phyloP scores from a whole-genome alignment of 2,888 invertebrate genomes.

The Tribolium freemani region DNA sequence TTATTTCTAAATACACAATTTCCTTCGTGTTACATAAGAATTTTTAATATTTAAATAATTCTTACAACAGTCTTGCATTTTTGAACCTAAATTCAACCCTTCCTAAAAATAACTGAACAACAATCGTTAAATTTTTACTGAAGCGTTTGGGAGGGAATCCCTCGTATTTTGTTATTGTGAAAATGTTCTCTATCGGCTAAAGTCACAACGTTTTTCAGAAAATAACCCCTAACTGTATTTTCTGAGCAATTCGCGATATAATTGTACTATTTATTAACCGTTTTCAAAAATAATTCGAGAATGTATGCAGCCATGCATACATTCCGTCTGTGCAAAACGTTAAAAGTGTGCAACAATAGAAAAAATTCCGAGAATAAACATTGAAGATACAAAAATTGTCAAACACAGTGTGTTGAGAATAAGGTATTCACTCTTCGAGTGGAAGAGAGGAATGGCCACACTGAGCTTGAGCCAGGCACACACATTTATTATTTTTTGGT shows the following conservation, averaged over 20 bases:
- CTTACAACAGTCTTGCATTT: conserved; percentile 53
- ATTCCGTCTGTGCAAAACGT: conserved; percentile 26
- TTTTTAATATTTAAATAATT: conserved; percentile 38
- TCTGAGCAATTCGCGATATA: conserved; percentile 34
- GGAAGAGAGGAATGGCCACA: conserved; percentile 25
- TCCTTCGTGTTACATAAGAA: conserved; percentile 46
- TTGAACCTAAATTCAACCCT: conserved; percentile 11
- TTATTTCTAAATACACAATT: conserved; percentile 56
- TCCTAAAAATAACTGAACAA: conserved; percentile 22
- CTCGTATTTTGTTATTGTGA: conserved; percentile 7
- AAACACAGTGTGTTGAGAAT: conserved; percentile 36
- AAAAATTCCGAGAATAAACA: conserved; percentile 29
- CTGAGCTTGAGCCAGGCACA: conserved; percentile 45
- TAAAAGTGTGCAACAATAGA: conserved; percentile 36
- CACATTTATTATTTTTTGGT: conserved; percentile 38
- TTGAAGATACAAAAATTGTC: conserved; percentile 25
- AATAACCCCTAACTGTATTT: conserved; percentile 26
- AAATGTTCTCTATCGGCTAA: conserved; percentile 9
- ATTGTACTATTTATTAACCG: conserved; percentile 25
- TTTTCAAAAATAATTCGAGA: conserved; percentile 12
- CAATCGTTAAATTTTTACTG: conserved; percentile 7
- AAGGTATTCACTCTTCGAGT: neutral
- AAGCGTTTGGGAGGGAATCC: neutral
- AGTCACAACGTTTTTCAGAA: conserved; percentile 14
- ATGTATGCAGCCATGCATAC: conserved; percentile 11